phyloP scores from a whole-genome alignment of 1,140 invertebrate genomes.

The Saccostrea cuccullata region DNA sequence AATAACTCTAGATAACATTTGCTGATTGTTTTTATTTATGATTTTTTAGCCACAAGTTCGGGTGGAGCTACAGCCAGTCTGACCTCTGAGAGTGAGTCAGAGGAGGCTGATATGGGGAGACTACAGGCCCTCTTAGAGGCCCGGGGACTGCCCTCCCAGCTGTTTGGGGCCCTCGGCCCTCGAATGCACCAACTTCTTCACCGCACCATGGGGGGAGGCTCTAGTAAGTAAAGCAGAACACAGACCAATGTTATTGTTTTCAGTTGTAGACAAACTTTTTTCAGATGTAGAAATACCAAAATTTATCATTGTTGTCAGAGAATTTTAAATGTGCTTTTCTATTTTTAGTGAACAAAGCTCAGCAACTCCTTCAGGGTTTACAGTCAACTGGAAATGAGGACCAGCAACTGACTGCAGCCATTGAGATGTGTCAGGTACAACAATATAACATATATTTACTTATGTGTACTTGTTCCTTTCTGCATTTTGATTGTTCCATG shows the following conservation, averaged over 20 bases:
- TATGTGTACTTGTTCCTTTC: too few relatives aligned
- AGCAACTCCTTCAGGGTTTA: constrained; percentile 94
- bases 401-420: constrained; percentile 97
- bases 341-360: constrained; percentile 91
- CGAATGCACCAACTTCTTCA: constrained; percentile 98
- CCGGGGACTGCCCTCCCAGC: constrained; percentile 94
- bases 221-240: constrained; percentile 61
- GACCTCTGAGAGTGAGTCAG: constrained; percentile 76
- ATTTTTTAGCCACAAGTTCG: constrained; percentile 64
- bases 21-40: constrained; percentile 54
- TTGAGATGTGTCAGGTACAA: constrained; percentile 92
- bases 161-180: constrained; percentile 94
- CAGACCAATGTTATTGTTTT: too few relatives aligned
- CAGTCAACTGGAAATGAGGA: constrained; percentile 97
- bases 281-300: neutral
- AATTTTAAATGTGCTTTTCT: constrained; percentile 54
- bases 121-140: constrained; percentile 91
- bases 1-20: neutral
- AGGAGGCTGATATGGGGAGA: constrained; percentile 79
- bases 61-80: constrained; percentile 70
- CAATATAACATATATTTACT: neutral
- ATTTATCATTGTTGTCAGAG: neutral
- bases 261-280: too few relatives aligned
- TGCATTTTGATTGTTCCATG: too few relatives aligned
- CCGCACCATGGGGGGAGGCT: constrained; percentile 86